Evolutionary conservation across 1,140 invertebrate genomes (phyloP).

Genomic region (Hypothenemus hampei): DNA sequence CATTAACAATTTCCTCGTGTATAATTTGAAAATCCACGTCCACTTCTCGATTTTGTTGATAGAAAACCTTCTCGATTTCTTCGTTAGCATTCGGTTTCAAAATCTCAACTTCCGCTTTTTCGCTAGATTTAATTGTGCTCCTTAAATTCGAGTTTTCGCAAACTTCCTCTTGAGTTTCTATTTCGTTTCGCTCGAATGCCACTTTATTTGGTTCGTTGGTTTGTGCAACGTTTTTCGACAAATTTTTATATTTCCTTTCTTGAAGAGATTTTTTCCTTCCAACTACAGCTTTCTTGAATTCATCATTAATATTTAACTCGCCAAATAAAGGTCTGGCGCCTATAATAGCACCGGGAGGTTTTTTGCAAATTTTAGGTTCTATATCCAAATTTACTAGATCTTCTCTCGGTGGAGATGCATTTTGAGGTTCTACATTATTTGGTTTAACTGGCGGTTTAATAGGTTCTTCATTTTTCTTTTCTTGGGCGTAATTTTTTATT

Average conservation of each 20-base stretch:
- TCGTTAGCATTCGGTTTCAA: slow-evolving; percentile 35
- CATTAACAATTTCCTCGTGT: slow-evolving; percentile 27
- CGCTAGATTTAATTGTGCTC: slow-evolving; percentile 31
- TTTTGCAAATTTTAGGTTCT: slow-evolving; percentile 36
- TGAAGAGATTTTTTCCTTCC: slow-evolving; percentile 34
- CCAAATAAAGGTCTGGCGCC: slow-evolving; percentile 45
- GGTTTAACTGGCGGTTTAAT: too few species aligned
- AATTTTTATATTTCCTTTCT: slow-evolving; percentile 26
- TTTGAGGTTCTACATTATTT: background rate
- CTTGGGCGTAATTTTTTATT: background rate
- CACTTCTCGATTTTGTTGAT: slow-evolving; percentile 37
- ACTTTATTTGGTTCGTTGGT: slow-evolving; percentile 16
- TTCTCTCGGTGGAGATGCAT: slow-evolving; percentile 16
- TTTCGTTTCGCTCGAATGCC: slow-evolving; percentile 24
- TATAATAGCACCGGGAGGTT: slow-evolving; percentile 42
- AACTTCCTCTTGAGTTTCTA: slow-evolving; percentile 19
- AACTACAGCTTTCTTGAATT: slow-evolving; percentile 43
- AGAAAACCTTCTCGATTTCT: slow-evolving; percentile 41
- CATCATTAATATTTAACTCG: slow-evolving; percentile 40
- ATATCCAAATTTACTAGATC: slow-evolving; percentile 21
- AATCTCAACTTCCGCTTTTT: slow-evolving; percentile 37
- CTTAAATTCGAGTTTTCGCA: slow-evolving; percentile 27
- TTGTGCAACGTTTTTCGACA: slow-evolving; percentile 12
- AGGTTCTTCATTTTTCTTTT: background rate
- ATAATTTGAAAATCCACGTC: slow-evolving; percentile 40